Evolutionary conservation across 2,888 invertebrate genomes (phyloP).

Genomic region (Sisyra nigra): DNA sequence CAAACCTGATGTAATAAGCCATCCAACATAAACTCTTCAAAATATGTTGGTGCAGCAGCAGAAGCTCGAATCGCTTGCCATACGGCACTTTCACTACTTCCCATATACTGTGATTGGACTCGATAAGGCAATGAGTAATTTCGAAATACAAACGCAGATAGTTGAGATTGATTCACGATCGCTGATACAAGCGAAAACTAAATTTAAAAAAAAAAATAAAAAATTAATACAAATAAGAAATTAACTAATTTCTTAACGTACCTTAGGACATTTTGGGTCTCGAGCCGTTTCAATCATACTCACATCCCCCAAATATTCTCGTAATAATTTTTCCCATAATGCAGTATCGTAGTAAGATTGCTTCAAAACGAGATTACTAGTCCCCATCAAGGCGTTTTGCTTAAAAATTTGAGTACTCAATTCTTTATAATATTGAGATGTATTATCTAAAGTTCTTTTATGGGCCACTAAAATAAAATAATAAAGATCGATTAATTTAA

Average conservation of each 20-base stretch:
- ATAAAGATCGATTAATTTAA: not conserved
- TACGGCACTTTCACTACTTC: conserved; percentile 47
- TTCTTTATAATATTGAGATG: conserved; percentile 40
- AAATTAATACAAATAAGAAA: conserved; percentile 5
- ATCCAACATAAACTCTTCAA: conserved; percentile 60
- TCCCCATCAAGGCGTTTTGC: conserved; percentile 47
- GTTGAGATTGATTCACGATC: conserved; percentile 54
- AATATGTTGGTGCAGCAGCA: conserved; percentile 84
- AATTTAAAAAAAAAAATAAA: conserved; percentile 14
- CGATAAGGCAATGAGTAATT: conserved; percentile 63
- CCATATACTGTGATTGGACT: conserved; percentile 51
- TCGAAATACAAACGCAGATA: conserved; percentile 68
- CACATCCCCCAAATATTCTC: conserved; percentile 42
- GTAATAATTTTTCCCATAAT: conserved; percentile 63
- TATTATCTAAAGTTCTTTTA: conserved; percentile 39
- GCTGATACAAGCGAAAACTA: conserved; percentile 66
- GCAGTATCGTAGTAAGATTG: conserved; percentile 81
- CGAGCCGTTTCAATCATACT: conserved; percentile 41
- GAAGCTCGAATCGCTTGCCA: conserved; percentile 83
- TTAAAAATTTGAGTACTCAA: conserved; percentile 48
- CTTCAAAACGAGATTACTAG: conserved; percentile 62
- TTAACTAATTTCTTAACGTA: conserved; percentile 16
- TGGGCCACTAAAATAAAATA: conserved; percentile 33
- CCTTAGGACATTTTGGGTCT: conserved; percentile 37
- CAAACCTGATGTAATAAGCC: conserved; percentile 50